Conservation (phyloP, 2,797 vertebrate species). For the Rhynchotus rufescens region DNA sequence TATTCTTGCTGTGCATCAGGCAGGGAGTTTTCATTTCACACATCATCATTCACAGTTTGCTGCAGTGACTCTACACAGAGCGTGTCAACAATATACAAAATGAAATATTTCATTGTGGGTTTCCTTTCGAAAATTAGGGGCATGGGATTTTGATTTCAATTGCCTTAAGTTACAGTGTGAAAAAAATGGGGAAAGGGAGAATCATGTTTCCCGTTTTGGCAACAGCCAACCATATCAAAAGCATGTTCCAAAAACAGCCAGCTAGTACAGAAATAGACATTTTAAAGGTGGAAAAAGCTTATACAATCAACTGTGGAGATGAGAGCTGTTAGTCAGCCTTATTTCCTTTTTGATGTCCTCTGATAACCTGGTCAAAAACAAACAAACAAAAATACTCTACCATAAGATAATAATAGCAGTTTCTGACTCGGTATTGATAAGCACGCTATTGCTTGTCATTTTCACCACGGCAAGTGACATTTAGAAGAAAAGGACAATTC, state of each 20-base stretch:
- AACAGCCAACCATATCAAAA: not conserved
- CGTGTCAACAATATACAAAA: slow-evolving; percentile 26
- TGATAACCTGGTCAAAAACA: not conserved
- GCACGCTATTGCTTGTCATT: not conserved
- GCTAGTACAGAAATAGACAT: not conserved
- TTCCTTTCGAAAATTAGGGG: slow-evolving; percentile 19
- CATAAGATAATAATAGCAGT: not conserved
- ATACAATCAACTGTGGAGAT: not conserved
- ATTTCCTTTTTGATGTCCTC: not conserved
- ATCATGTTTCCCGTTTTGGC: not conserved
- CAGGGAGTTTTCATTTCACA: slow-evolving; percentile 67
- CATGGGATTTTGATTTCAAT: not conserved
- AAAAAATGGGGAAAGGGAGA: not conserved
- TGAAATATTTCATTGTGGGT: slow-evolving; percentile 9
- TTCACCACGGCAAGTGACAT: not conserved
- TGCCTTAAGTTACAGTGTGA: not conserved
- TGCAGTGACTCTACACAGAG: not conserved
- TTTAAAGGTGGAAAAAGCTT: not conserved
- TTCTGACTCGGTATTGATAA: not conserved
- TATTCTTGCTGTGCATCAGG: slow-evolving; percentile 46
- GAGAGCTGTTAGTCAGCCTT: not conserved
- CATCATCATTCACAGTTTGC: slow-evolving; percentile 69
- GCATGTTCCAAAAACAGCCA: not conserved
- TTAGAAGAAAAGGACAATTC: not conserved
- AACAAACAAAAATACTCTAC: not conserved